Conservation (phyloP, 2,113 vertebrate species). For the Dendropsophus ebraccatus region DNA sequence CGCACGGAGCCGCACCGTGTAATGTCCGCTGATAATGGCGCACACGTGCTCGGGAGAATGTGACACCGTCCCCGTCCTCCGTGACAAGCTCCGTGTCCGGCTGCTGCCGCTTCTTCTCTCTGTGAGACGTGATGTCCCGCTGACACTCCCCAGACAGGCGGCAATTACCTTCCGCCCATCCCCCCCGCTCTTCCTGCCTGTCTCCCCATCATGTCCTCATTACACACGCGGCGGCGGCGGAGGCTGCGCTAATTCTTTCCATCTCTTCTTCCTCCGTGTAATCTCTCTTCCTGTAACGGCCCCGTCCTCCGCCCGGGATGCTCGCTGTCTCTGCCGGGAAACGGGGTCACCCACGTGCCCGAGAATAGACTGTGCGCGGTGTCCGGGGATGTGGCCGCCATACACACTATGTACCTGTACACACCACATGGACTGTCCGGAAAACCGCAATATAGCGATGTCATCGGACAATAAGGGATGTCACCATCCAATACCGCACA, state of each 20-base stretch:
- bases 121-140: not conserved
- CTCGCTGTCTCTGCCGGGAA: not conserved
- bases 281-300: conserved; percentile 36
- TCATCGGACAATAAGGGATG: no score
- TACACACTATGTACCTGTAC: no score
- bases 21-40: not conserved
- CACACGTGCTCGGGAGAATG: not conserved
- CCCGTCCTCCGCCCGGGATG: not conserved
- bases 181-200: conserved; percentile 31
- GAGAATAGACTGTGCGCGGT: no score
- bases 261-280: conserved; percentile 30
- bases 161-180: conserved; percentile 20
- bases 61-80: not conserved
- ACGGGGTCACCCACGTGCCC: no score
- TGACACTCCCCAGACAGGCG: conserved; percentile 42
- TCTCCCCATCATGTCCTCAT: conserved; percentile 35
- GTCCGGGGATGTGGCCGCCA: no score
- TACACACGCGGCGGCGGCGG: conserved; percentile 2
- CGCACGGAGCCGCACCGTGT: not conserved
- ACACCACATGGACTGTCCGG: no score
- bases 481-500: no score
- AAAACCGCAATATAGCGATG: no score
- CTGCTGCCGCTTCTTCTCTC: no score
- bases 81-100: not conserved
- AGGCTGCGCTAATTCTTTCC: conserved; percentile 17